These are phyloP conservation scores for Dendrocincla tyrannina DNA, from an alignment of 2,797 vertebrate genomes.

Conservation along the genomic window DNA sequence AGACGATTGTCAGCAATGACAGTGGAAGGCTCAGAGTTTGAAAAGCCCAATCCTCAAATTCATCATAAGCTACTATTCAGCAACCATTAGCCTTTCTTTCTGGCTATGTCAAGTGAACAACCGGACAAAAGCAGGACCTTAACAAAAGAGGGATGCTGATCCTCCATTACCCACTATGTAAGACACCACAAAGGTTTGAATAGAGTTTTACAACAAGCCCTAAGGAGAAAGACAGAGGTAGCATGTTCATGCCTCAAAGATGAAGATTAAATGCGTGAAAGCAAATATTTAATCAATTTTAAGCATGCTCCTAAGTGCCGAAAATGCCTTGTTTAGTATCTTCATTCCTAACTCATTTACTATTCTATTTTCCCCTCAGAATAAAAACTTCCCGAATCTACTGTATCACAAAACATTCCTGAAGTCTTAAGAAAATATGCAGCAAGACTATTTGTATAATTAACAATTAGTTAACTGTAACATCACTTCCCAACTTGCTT, in stretches of 20 bases:
- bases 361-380: neutral
- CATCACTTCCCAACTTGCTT: constrained; percentile 20
- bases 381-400: neutral
- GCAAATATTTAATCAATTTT: constrained; percentile 49
- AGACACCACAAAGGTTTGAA: constrained; percentile 26
- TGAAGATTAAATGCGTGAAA: constrained; percentile 29
- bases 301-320: constrained; percentile 1
- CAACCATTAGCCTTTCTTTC: neutral
- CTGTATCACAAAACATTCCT: neutral
- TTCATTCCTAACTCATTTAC: constrained; percentile 22
- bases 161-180: neutral
- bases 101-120: neutral
- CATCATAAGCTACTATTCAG: neutral
- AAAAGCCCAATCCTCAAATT: constrained; percentile 26
- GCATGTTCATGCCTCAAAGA: neutral
- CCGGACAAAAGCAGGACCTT: constrained; percentile 34
- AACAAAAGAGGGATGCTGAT: constrained; percentile 42
- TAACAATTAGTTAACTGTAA: constrained; percentile 42
- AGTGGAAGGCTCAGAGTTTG: neutral
- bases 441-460: constrained; percentile 17
- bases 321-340: neutral
- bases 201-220: constrained; percentile 20
- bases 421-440: constrained; percentile 26
- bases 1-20: neutral
- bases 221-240: constrained; percentile 12